These are phyloP conservation scores for Pachymerium ferrugineum DNA, from an alignment of 2,888 invertebrate species.

Conservation along the genomic window DNA sequence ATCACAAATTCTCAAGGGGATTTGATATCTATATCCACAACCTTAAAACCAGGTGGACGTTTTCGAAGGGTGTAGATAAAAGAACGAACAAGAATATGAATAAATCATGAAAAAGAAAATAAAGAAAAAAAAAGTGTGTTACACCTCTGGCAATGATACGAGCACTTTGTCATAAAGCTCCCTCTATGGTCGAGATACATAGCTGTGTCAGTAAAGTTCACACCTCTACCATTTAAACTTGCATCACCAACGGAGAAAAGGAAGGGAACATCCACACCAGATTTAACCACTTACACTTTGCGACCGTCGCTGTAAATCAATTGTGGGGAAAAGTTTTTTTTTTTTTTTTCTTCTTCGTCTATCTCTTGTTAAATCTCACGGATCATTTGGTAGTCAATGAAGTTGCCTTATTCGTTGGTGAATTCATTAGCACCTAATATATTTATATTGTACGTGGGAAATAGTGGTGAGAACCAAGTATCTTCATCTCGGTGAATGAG, in stretches of 20 bases:
- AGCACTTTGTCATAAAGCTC: background rate
- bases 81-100: background rate
- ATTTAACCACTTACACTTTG: background rate
- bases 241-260: no score
- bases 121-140: background rate
- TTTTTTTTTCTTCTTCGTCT: background rate
- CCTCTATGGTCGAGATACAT: background rate
- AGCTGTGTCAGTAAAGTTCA: background rate
- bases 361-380: no score
- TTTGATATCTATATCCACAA: background rate
- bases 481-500: background rate
- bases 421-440: slow-evolving; percentile 13
- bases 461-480: background rate
- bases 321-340: no score
- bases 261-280: no score
- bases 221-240: slow-evolving; percentile 3
- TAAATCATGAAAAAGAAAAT: background rate
- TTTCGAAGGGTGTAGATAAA: background rate
- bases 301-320: background rate
- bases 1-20: background rate
- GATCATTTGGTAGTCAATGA: background rate
- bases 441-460: background rate
- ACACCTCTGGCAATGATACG: background rate
- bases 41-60: background rate
- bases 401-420: background rate